Evolutionary conservation across 2,888 invertebrate genomes (phyloP).

Genomic region (Drymonia ruficornis): DNA sequence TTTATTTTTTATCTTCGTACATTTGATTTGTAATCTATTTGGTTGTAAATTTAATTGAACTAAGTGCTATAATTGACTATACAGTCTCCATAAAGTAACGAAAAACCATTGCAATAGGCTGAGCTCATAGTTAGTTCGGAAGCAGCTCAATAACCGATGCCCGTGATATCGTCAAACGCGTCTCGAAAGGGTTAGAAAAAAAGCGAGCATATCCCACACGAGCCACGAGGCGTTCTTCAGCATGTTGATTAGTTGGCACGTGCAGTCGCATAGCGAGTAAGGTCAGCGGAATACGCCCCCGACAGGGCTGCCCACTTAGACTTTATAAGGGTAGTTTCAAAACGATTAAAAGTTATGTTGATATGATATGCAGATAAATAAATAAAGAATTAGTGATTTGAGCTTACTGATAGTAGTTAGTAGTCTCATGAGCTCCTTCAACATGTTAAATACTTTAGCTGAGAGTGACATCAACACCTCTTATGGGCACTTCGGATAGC

Average conservation of each 20-base stretch:
- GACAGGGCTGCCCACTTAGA: constrained; percentile 12
- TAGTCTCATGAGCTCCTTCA: too few relatives aligned
- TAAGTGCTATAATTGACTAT: background rate
- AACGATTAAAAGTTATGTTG: background rate
- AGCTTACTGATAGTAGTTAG: too few relatives aligned
- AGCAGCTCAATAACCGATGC: background rate
- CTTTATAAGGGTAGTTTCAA: constrained; percentile 1
- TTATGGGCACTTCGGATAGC: too few relatives aligned
- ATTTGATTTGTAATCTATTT: background rate
- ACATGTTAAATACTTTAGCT: too few relatives aligned
- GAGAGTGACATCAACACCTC: too few relatives aligned
- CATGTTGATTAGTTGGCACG: constrained; percentile 48
- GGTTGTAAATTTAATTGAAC: too few relatives aligned
- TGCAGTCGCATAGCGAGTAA: constrained; percentile 42
- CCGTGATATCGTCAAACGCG: constrained; percentile 4
- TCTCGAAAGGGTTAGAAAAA: constrained; percentile 29
- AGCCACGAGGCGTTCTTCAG: constrained; percentile 33
- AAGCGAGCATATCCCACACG: constrained; percentile 25
- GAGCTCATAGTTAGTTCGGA: too few relatives aligned
- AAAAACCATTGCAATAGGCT: too few relatives aligned
- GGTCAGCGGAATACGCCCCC: constrained; percentile 40
- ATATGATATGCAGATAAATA: too few relatives aligned
- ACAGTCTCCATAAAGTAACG: background rate
- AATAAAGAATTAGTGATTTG: too few relatives aligned
- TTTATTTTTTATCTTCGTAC: constrained; percentile 18